These are phyloP conservation scores for Callionymus lyra DNA, from an alignment of 2,113 vertebrate genomes.

Conservation along the genomic window DNA sequence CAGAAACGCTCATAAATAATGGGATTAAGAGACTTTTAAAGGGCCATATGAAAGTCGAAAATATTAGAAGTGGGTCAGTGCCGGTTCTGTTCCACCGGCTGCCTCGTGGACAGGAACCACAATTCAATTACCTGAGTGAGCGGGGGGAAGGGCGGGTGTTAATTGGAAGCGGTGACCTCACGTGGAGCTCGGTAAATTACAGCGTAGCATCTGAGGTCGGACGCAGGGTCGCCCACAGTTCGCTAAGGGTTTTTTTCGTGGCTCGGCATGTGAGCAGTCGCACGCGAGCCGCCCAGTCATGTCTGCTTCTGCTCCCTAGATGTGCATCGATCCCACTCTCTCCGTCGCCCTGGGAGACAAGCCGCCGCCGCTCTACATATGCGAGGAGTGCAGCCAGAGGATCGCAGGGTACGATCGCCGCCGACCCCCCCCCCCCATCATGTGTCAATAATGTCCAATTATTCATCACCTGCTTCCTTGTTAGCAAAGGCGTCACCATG, in stretches of 20 bases:
- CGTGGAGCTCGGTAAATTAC: slow-evolving; percentile 55
- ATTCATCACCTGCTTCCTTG: slow-evolving; percentile 29
- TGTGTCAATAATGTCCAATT: slow-evolving; percentile 15
- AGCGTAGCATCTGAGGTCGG: slow-evolving; percentile 48
- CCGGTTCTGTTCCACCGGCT: slow-evolving; percentile 13
- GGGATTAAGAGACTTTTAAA: too few relatives aligned
- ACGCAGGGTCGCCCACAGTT: slow-evolving; percentile 34
- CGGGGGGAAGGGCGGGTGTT: slow-evolving; percentile 27
- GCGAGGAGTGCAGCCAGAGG: slow-evolving; percentile 96
- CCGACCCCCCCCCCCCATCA: slow-evolving; percentile 2
- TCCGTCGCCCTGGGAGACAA: slow-evolving; percentile 97
- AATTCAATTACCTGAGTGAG: slow-evolving; percentile 63
- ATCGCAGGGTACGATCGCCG: slow-evolving; percentile 79
- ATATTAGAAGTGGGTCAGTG: background rate
- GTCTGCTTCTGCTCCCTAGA: slow-evolving; percentile 68
- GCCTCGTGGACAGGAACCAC: slow-evolving; percentile 37
- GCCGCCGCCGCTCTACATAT: slow-evolving; percentile 94
- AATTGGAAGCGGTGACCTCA: slow-evolving; percentile 65
- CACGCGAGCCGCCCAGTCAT: slow-evolving; percentile 14
- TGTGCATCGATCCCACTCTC: slow-evolving; percentile 96
- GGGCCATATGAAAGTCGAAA: too few relatives aligned
- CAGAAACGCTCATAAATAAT: too few relatives aligned
- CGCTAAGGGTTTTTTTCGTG: slow-evolving; percentile 18
- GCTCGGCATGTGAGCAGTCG: slow-evolving; percentile 50
- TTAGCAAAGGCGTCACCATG: slow-evolving; percentile 41